Evolutionary conservation across 2,888 invertebrate species (phyloP), one percentile per base, ranked within the genome.

Genomic region (Dascillus cervinus): DNA sequence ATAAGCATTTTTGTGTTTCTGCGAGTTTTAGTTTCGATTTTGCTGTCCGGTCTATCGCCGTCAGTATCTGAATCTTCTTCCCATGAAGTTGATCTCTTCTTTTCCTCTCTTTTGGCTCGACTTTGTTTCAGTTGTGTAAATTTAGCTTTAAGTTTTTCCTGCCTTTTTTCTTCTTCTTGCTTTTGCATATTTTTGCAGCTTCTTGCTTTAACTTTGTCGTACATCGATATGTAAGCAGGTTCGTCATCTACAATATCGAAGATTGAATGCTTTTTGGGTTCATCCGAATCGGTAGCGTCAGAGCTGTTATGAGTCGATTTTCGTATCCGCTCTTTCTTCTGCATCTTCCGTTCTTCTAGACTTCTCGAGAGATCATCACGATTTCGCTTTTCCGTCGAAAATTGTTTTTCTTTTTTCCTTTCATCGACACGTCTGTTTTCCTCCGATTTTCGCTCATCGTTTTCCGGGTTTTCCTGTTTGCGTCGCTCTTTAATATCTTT

Each of bases 161-260:
- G 80, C 0, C 83, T 73, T 58, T 88, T 88, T 63, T 89, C 86
- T 62, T 89, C 87, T 62, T 90, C 89, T 57, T 88, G 81, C 57
- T 89, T 89, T 59, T 89, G 87, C 83, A 89, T 87, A 60, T 90
- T 91, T 64, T 91, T 90, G 52, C 89, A 90, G 12, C 91, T 90
- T 21, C 91, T 76, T 2, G 91, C 91, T 64, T 92, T 92, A 0
- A 92, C 91, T 66, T 95, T 95, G 60, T 95, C 95, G 61, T 96
- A 96, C 95, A 96, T 96, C 5, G 94, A 94, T 37, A 92, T 88
- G 58, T 91, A 92, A 5, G 84, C 80, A 1, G 91, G 90, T 37
- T 83, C 89, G 54, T 89, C 89, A 56, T 86, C 84, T 23, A 87
- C 79, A 34, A 90, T 88, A 58, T 89, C 89, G 62, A 91, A 90